Conservation (phyloP, 2,113 vertebrate species). For the Poeciliopsis prolifica region DNA sequence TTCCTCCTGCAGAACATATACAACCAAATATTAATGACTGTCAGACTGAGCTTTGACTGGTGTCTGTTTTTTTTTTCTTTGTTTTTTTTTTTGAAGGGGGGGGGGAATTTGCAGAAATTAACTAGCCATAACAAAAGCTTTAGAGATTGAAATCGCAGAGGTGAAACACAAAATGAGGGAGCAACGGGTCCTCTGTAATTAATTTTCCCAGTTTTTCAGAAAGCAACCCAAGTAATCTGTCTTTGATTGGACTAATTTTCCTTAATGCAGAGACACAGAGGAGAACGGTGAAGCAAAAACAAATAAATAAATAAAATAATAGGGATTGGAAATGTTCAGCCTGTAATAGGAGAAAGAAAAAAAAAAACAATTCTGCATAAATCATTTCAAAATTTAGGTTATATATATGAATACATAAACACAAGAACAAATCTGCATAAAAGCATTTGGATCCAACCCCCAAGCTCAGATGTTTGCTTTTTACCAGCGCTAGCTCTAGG, state of each 20-base stretch:
- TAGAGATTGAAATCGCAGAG: conserved; percentile 48
- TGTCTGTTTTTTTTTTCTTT: background rate
- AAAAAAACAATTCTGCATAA: conserved; percentile 6
- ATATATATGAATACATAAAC: background rate
- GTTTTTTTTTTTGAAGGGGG: too few relatives aligned
- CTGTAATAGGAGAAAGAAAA: conserved; percentile 2
- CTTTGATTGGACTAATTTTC: conserved; percentile 11
- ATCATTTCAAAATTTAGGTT: conserved; percentile 1
- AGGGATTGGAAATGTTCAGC: conserved; percentile 16
- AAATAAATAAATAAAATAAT: conserved; percentile 1
- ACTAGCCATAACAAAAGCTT: conserved; percentile 25
- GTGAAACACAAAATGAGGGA: conserved; percentile 32
- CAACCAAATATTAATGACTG: background rate
- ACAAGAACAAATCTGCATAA: background rate
- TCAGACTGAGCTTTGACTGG: background rate
- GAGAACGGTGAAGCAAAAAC: conserved; percentile 1
- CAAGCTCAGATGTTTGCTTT: conserved; percentile 24
- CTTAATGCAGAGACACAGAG: conserved; percentile 2
- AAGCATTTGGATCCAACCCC: conserved; percentile 15
- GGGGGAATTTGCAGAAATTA: conserved; percentile 17
- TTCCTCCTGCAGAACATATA: background rate
- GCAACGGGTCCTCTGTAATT: conserved; percentile 28
- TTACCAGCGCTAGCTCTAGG: conserved; percentile 35
- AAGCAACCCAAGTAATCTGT: conserved; percentile 18
- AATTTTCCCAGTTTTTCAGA: conserved; percentile 24